Percentiles rank a stretch among this genome's conserved stretches.
Conservation (phyloP, 2,888 invertebrate genomes). For the Sipha maydis region DNA sequence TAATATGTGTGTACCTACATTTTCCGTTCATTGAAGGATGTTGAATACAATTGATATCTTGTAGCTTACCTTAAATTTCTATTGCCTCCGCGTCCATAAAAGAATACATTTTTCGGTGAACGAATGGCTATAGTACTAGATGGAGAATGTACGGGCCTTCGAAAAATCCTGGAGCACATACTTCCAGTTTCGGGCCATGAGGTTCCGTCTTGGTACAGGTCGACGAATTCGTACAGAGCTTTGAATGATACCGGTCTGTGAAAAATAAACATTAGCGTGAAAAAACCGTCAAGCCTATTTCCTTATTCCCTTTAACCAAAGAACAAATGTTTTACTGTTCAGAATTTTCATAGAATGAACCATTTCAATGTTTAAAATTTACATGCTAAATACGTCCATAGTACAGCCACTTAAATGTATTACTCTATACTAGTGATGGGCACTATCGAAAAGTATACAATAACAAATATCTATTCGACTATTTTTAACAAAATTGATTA, state of each 20-base stretch:
- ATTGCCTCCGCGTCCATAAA: constrained; percentile 86
- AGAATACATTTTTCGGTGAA: constrained; percentile 83
- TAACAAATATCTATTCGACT: too few relatives aligned
- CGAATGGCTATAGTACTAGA: constrained; percentile 71
- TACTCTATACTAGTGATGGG: too few relatives aligned
- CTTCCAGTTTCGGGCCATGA: constrained; percentile 72
- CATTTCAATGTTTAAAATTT: too few relatives aligned
- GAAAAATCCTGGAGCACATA: constrained; percentile 79
- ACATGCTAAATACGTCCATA: too few relatives aligned
- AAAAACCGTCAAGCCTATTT: neutral
- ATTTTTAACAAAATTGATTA: too few relatives aligned
- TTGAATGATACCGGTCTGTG: constrained; percentile 85
- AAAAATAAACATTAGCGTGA: neutral
- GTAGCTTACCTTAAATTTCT: constrained; percentile 77
- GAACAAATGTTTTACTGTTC: too few relatives aligned
- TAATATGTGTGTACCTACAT: neutral
- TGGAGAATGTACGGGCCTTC: constrained; percentile 69
- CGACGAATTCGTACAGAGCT: constrained; percentile 88
- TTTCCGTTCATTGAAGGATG: too few relatives aligned
- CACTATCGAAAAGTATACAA: too few relatives aligned
- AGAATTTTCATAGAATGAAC: too few relatives aligned
- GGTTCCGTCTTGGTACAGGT: constrained; percentile 85
- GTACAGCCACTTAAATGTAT: too few relatives aligned
- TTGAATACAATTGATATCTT: neutral
- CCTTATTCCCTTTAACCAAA: neutral